Evolutionary conservation across 2,888 invertebrate species (phyloP).

Genomic region (Ferrisia virgata): DNA sequence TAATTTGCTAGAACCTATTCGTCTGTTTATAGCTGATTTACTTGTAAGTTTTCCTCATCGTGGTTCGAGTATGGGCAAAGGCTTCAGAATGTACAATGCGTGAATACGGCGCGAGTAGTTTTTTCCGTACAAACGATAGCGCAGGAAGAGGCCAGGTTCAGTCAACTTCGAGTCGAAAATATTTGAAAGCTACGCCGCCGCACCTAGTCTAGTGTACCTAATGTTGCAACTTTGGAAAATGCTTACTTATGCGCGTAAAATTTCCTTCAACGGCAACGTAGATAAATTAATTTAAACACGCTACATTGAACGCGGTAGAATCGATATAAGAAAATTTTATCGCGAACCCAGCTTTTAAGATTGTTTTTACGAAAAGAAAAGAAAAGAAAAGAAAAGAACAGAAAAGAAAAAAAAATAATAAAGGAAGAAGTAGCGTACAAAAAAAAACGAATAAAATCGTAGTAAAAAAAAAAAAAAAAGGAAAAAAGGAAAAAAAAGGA

Average conservation of each 20-base stretch:
- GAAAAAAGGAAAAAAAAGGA: neutral
- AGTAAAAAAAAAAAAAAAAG: neutral
- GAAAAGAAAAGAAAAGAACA: neutral
- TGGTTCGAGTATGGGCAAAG: no score
- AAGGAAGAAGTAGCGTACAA: neutral
- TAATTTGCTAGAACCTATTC: no score
- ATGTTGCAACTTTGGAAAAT: no score
- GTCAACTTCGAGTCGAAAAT: no score
- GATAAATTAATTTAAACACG: slow-evolving; percentile 23
- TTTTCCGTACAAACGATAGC: no score
- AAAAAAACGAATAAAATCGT: neutral
- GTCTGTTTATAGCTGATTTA: no score
- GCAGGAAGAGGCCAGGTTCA: no score
- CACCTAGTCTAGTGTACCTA: no score
- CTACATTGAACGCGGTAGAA: slow-evolving; percentile 8
- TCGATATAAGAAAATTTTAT: slow-evolving; percentile 18
- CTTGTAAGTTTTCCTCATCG: no score
- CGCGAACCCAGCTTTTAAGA: slow-evolving; percentile 7
- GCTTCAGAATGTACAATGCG: no score
- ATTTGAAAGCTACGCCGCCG: no score
- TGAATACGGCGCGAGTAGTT: no score
- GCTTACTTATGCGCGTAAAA: neutral
- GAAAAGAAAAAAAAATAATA: neutral
- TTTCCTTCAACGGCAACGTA: neutral
- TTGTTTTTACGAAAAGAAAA: neutral